Evolutionary conservation across 2,797 vertebrate genomes (phyloP), one percentile per base, ranked within the genome.

Genomic region (Coilia nasus): DNA sequence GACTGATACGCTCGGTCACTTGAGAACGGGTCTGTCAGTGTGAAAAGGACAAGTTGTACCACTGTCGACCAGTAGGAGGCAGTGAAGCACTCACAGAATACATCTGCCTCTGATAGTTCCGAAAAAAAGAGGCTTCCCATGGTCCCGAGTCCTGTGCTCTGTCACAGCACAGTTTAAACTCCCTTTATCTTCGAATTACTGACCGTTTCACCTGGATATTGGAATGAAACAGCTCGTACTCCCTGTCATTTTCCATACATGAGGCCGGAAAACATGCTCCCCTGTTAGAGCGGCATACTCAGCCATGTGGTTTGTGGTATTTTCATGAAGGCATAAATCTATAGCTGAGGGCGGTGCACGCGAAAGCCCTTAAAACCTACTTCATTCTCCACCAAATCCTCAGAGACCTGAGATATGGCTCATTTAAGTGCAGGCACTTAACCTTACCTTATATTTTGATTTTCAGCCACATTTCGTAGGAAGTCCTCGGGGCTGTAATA

Each of bases 241-340:
- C 85, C 67, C 82, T 84, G 82, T 86, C 84, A 83, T 83, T 87
- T 83, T 83, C 86, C 80, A 59, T 78, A 87, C 85, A 84, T 83
- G 81, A 81, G 47, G 28, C 87, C 81, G 81, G 7, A 81, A 86
- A 84, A 84, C 84, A 87, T 85, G 85, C 86, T 47, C 50, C 23
- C 50, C 87, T 83, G 35, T 87, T 81, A 78, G 81, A 86, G 81
- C 67, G 56, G 57, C 44, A 41, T 23, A 83, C 60, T 84, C 82
- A 83, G 56, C 35, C 85, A 81, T 54, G 59, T 54, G 88, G 50
- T 85, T 86, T 86, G 50, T n/a, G 84, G 86, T 86, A 83, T 89
- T 86, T 88, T 89, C 83, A 89, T 44, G 44, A 67, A 14, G 41
- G 25, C 86, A 87, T 90, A 89, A 90, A 90, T 88, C 87, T 41